Conservation (phyloP, 2,113 vertebrate genomes). For the Odobenus rosmarus region DNA sequence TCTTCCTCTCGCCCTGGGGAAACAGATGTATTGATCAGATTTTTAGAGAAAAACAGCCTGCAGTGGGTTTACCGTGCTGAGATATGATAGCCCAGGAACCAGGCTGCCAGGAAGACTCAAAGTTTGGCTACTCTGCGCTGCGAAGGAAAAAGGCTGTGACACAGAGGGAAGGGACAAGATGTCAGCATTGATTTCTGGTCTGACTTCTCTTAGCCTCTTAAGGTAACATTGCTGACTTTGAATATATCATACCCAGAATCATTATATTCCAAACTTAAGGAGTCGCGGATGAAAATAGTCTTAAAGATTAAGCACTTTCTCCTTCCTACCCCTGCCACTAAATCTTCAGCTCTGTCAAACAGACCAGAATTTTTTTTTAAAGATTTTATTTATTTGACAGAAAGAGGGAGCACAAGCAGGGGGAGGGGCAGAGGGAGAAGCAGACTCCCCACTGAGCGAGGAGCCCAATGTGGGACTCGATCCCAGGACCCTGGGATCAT, state of each 20-base stretch:
- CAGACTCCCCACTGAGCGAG: neutral
- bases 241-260: neutral
- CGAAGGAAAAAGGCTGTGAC: neutral
- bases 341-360: neutral
- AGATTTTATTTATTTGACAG: neutral
- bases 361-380: neutral
- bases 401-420: neutral
- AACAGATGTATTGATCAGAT: constrained; percentile 61
- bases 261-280: neutral
- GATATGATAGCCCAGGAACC: neutral
- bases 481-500: neutral
- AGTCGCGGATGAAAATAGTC: neutral
- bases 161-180: neutral
- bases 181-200: neutral
- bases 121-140: neutral
- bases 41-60: constrained; percentile 46
- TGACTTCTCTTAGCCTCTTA: neutral
- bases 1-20: constrained; percentile 53
- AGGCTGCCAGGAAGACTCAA: neutral
- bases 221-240: neutral
- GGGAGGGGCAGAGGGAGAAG: neutral
- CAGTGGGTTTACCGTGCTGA: neutral
- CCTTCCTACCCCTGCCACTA: neutral
- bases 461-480: neutral
- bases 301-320: neutral